Evolutionary conservation across 2,888 invertebrate species (phyloP).

Genomic region (Lagria hirta): DNA sequence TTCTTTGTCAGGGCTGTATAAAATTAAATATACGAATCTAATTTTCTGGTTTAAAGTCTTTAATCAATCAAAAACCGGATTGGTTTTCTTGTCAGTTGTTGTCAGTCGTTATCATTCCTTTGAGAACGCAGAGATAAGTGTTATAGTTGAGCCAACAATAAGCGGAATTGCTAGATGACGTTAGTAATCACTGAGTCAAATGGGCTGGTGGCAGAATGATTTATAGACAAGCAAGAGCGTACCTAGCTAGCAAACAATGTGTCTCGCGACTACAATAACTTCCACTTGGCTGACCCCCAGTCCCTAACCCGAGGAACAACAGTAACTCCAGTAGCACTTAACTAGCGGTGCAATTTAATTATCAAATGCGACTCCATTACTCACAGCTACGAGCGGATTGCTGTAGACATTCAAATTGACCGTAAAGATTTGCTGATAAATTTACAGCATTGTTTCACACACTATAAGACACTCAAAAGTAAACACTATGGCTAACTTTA

Average conservation of each 20-base stretch:
- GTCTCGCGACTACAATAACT: conserved; percentile 46
- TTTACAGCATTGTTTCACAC: conserved; percentile 42
- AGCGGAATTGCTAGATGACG: conserved; percentile 48
- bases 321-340: conserved; percentile 37
- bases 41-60: conserved; percentile 52
- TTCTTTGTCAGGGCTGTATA: conserved; percentile 41
- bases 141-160: conserved; percentile 36
- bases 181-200: conserved; percentile 50
- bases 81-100: conserved; percentile 16
- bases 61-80: conserved; percentile 51
- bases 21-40: conserved; percentile 55
- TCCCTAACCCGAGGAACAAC: conserved; percentile 3
- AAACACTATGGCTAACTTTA: no score
- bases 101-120: conserved; percentile 20
- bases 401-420: conserved; percentile 50
- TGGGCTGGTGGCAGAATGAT: conserved; percentile 48
- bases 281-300: conserved; percentile 41
- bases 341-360: conserved; percentile 50
- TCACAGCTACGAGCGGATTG: conserved; percentile 47
- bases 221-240: conserved; percentile 46
- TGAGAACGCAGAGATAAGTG: conserved; percentile 27
- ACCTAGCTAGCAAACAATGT: conserved; percentile 47
- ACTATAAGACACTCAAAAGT: conserved; percentile 20
- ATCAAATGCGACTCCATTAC: conserved; percentile 51
- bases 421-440: conserved; percentile 50